Conservation (phyloP, 2,113 vertebrate species). For the Clarias macrocephalus region DNA sequence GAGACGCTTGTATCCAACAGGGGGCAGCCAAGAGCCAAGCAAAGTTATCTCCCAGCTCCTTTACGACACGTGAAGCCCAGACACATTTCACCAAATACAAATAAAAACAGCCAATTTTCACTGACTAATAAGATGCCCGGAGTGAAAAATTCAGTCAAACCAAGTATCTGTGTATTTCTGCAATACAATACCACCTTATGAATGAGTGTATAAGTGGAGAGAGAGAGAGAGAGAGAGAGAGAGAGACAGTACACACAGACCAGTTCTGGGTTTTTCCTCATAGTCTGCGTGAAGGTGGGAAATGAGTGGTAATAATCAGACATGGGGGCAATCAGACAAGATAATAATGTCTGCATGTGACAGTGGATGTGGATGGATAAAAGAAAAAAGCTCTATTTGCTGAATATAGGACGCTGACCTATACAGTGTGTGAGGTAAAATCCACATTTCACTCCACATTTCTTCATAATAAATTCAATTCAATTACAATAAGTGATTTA, state of each 20-base stretch:
- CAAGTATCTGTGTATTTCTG: neutral
- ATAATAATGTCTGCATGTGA: conserved; percentile 1
- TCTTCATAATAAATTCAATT: too few species aligned
- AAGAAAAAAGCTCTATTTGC: neutral
- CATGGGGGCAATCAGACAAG: neutral
- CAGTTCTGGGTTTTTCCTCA: neutral
- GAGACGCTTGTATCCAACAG: conserved; percentile 1
- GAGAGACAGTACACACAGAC: neutral
- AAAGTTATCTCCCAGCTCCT: neutral
- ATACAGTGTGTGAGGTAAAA: neutral
- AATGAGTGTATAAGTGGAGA: neutral
- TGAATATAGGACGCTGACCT: neutral
- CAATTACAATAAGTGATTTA: too few species aligned
- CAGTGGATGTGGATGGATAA: neutral
- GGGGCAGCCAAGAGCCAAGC: conserved; percentile 9
- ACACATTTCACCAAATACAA: conserved; percentile 12
- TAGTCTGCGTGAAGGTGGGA: neutral
- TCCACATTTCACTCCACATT: too few species aligned
- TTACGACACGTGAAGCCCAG: conserved; percentile 9
- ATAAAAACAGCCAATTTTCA: conserved; percentile 1
- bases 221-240: neutral
- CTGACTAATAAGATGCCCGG: neutral
- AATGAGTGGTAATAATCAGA: conserved; percentile 1
- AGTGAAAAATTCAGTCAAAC: neutral
- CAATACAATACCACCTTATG: neutral